phyloP scores from a whole-genome alignment of 2,888 invertebrate species.

The Drosophila demipolita region DNA sequence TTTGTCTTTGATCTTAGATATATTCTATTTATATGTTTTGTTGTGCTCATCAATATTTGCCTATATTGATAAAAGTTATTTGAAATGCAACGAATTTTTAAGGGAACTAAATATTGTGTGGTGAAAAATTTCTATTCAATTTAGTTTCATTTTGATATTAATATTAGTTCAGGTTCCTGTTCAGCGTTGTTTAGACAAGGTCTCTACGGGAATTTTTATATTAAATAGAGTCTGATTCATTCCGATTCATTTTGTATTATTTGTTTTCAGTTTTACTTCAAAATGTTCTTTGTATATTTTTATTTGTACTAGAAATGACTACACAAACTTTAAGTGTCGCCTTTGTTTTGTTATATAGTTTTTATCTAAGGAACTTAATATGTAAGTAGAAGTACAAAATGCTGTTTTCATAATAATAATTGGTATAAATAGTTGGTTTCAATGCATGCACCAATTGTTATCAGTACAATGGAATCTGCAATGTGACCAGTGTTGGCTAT shows the following conservation, averaged over 20 bases:
- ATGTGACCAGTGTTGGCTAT: constrained; percentile 4
- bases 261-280: neutral
- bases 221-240: neutral
- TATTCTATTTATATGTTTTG: neutral
- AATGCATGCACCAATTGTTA: constrained; percentile 7
- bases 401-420: too few relatives aligned
- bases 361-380: neutral
- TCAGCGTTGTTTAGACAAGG: too few relatives aligned
- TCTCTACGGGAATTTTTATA: neutral
- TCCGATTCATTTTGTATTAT: neutral
- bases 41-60: neutral
- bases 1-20: neutral
- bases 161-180: neutral
- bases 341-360: neutral
- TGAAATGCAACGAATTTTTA: neutral
- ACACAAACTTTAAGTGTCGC: neutral
- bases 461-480: constrained; percentile 3
- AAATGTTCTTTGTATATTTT: neutral
- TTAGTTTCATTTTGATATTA: too few relatives aligned
- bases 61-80: neutral
- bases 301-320: neutral
- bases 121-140: neutral
- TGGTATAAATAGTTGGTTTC: neutral
- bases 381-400: neutral
- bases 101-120: neutral